phyloP scores from a whole-genome alignment of 2,113 vertebrate species.

The Cebus imitator region DNA sequence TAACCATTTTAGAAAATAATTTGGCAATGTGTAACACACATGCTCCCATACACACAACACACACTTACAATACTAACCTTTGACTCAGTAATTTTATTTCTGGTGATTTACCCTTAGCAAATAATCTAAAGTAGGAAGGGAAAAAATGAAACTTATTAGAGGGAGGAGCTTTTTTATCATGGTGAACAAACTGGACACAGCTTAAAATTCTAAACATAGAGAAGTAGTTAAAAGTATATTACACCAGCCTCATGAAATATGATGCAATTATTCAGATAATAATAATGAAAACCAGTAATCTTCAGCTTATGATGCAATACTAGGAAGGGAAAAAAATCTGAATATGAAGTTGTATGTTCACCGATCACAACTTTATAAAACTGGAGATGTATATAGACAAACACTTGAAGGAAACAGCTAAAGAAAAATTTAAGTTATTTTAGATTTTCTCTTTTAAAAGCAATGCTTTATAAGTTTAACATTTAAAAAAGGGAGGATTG shows the following conservation, averaged over 20 bases:
- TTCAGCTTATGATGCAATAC: background rate
- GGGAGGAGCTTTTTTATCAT: background rate
- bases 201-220: background rate
- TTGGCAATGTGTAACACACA: background rate
- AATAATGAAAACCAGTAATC: constrained; percentile 9
- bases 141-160: background rate
- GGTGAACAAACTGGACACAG: background rate
- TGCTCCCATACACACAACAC: fast-evolving
- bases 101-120: background rate
- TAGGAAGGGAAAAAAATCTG: background rate
- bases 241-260: background rate
- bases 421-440: background rate
- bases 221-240: background rate
- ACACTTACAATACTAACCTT: background rate
- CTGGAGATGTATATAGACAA: background rate
- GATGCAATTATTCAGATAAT: background rate
- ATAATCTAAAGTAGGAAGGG: background rate
- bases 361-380: background rate
- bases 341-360: background rate
- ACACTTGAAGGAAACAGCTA: background rate
- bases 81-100: background rate
- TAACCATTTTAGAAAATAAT: background rate
- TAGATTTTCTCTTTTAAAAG: background rate
- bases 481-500: background rate
- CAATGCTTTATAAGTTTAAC: background rate